Evolutionary conservation across 1,140 invertebrate species (phyloP), one percentile per base, ranked within the genome.

Genomic region (Homarus americanus): DNA sequence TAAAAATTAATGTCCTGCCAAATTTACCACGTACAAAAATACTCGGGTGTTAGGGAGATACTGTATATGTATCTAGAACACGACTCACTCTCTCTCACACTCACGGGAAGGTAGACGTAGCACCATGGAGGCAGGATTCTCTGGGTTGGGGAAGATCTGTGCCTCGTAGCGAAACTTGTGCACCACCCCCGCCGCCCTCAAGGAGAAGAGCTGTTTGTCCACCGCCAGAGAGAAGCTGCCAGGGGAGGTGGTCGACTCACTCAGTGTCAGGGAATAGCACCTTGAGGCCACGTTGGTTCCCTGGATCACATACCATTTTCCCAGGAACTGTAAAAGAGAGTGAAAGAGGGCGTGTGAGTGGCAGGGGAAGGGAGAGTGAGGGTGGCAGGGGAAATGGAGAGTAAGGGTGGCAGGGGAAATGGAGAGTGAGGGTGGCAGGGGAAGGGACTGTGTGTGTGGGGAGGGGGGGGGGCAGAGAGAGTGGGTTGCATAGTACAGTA

Each of bases 141-240:
- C 24, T 17, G 75, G 69, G 73, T 78, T 78, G 24, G 75, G 73
- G 28, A 17, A 78, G 15, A 87, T 12, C 73, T 78, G 69, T 0
- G 69, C 34, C 53, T 87, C 28, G 73, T 78, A 87, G 69, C 63
- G 84, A 2, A 87, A 38, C 36, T 87, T 87, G 36, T 87, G 84
- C 0, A 87, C 41, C 17, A 87, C 34, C 0, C 84, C 84, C 0
- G 73, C 69, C 0, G 84, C 69, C 20, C 72, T 36, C 20, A 87
- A 73, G 49, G 84, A 87, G 44, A 78, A 87, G 84, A 87, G 41
- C 44, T 87, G 84, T 73, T 87, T 87, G 72, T 87, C 75, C 32
- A 87, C 75, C 0, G n/a, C 34, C 15, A 87, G 34, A n/a, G 75
- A 34, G 10, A 78, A 63, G n/a, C 49, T 36, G 15, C 84, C 84